Conservation (phyloP, 2,888 invertebrate species). For the Aspidiotus destructor region DNA sequence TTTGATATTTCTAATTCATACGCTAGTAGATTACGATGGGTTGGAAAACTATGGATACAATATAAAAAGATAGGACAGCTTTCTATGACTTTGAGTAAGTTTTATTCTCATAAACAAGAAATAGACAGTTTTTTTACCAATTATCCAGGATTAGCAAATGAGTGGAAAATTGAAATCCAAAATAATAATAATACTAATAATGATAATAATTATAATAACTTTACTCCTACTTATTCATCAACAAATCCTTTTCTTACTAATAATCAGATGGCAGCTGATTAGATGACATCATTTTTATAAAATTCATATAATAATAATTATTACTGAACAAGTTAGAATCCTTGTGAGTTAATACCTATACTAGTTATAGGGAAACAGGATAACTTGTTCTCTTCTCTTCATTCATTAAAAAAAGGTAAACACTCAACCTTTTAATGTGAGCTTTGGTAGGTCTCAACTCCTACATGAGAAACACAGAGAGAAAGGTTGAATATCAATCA, state of each 20-base stretch:
- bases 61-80: constrained; percentile 8
- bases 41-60: constrained; percentile 7
- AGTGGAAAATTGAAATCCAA: constrained; percentile 6
- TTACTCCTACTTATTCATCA: constrained; percentile 1
- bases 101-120: constrained; percentile 12
- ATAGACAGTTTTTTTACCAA: constrained; percentile 7
- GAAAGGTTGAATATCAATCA: too few relatives aligned
- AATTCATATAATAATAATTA: not conserved
- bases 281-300: not conserved
- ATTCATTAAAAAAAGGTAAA: constrained; percentile 10
- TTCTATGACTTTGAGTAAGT: constrained; percentile 13
- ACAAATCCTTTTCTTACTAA: not conserved
- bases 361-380: constrained; percentile 14
- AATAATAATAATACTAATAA: constrained; percentile 4
- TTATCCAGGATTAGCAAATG: constrained; percentile 1
- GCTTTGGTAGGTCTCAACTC: too few relatives aligned
- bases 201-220: constrained; percentile 2
- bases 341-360: constrained; percentile 15
- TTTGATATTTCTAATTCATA: constrained; percentile 15
- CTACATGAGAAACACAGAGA: too few relatives aligned
- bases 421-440: constrained; percentile 12
- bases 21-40: constrained; percentile 8
- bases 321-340: constrained; percentile 10
- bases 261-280: not conserved
- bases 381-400: constrained; percentile 9